Conservation (phyloP, 2,888 invertebrate species). For the Mythimna vitellina region DNA sequence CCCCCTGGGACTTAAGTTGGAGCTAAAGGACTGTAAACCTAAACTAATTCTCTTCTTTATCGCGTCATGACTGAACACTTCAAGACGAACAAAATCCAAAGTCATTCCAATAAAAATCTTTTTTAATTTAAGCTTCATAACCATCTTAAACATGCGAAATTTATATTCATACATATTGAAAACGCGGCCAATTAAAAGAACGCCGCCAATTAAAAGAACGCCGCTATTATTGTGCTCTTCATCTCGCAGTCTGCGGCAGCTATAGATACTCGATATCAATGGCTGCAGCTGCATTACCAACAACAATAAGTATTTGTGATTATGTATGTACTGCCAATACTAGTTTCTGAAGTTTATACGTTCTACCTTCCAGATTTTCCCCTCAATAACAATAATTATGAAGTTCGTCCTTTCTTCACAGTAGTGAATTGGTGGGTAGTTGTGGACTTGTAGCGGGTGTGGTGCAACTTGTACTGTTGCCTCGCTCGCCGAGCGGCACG, state of each 20-base stretch:
- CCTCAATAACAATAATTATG: conserved; percentile 14
- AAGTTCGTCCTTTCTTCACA: conserved; percentile 12
- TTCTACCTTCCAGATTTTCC: background rate
- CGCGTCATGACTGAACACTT: background rate
- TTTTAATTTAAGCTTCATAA: background rate
- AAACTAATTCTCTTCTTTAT: conserved; percentile 18
- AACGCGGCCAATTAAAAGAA: background rate
- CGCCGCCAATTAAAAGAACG: background rate
- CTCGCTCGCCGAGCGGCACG: conserved; percentile 37
- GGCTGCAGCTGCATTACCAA: background rate
- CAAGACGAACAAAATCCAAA: background rate
- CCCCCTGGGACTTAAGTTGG: background rate
- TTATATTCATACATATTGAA: background rate
- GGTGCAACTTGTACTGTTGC: conserved; percentile 14
- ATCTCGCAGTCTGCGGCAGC: background rate
- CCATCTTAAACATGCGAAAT: background rate
- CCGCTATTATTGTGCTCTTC: background rate
- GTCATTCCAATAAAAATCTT: background rate
- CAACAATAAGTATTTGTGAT: too few relatives aligned
- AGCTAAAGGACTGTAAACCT: conserved; percentile 10
- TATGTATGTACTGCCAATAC: background rate
- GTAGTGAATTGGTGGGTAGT: conserved; percentile 6
- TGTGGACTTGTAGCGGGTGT: background rate
- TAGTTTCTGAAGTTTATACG: background rate
- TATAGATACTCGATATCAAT: too few relatives aligned